Percentiles rank a stretch among this genome's conserved stretches.
Evolutionary conservation across 2,113 vertebrate genomes (phyloP).

Genomic region (Ochotona curzoniae): DNA sequence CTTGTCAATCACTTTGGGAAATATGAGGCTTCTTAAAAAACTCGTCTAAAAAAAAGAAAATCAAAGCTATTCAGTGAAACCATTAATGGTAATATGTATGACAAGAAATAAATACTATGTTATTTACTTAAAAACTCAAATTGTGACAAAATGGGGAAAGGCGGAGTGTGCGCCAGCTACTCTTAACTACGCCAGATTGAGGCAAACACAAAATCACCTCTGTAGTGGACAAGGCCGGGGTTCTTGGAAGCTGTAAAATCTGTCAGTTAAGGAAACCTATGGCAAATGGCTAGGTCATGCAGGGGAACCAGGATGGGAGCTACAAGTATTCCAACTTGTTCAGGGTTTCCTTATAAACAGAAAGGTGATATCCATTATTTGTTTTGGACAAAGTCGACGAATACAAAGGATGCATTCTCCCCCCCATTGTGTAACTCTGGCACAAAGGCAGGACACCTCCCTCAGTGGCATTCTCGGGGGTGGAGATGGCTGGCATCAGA

Average conservation of each 20-base stretch:
- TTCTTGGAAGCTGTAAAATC: too few relatives aligned
- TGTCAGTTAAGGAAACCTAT: too few relatives aligned
- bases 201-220: too few relatives aligned
- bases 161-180: too few relatives aligned
- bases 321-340: background rate
- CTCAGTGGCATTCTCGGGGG: background rate
- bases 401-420: background rate
- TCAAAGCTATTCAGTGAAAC: background rate
- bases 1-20: background rate
- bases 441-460: background rate
- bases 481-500: background rate
- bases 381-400: background rate
- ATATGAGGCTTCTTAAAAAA: background rate
- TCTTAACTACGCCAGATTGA: too few relatives aligned
- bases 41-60: slow-evolving; percentile 9
- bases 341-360: background rate
- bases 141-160: too few relatives aligned
- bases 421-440: background rate
- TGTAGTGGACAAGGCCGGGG: too few relatives aligned
- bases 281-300: background rate
- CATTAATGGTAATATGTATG: background rate
- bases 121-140: too few relatives aligned
- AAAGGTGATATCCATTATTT: background rate
- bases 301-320: background rate
- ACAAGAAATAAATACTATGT: background rate